Conservation (phyloP, 2,113 vertebrate species). For the Capreolus pygargus region DNA sequence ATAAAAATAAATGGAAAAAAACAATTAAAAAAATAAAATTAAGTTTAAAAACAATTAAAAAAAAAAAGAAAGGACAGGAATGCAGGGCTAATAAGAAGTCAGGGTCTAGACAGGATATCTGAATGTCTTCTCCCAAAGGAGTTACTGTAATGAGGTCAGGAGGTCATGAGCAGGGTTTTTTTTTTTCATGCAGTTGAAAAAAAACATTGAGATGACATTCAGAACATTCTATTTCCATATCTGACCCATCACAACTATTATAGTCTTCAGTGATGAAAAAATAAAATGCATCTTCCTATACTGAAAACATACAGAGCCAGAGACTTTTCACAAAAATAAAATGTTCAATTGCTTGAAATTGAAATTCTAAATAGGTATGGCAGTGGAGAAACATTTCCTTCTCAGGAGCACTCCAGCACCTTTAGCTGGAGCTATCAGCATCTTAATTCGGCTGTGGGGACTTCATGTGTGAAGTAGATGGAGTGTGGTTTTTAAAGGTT, state of each 20-base stretch:
- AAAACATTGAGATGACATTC: neutral
- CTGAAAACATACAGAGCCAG: neutral
- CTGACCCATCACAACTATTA: neutral
- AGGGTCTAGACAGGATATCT: neutral
- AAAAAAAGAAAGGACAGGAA: neutral
- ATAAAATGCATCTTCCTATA: neutral
- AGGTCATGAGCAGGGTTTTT: neutral
- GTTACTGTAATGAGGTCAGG: neutral
- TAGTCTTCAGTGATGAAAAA: neutral
- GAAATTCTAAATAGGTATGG: conserved; percentile 21
- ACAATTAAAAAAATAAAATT: no score
- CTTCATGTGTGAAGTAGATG: neutral
- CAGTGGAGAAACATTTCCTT: conserved; percentile 21
- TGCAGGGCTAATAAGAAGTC: neutral
- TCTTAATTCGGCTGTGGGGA: conserved; percentile 35
- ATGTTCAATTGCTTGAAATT: neutral
- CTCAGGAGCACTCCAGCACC: neutral
- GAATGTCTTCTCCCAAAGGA: neutral
- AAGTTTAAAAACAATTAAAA: no score
- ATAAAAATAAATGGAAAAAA: no score
- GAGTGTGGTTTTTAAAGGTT: neutral
- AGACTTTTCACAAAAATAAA: conserved; percentile 14
- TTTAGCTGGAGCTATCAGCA: conserved; percentile 12
- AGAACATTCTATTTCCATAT: neutral
- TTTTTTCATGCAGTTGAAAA: neutral